Conservation (phyloP, 1,140 invertebrate species). For the Mactra quadrangularis region DNA sequence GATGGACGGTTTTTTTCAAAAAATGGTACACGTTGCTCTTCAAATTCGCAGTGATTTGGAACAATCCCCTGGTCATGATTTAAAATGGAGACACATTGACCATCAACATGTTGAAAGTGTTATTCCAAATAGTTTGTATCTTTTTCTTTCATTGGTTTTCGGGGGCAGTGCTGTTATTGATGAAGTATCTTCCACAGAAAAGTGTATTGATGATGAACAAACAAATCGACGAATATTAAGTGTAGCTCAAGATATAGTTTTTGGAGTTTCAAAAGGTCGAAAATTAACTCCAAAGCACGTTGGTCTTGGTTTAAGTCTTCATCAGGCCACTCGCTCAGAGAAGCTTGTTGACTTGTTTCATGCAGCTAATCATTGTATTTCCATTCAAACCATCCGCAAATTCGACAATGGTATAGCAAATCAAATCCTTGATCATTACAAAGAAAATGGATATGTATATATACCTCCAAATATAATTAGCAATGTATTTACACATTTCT, state of each 20-base stretch:
- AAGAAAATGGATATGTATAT: too few relatives aligned
- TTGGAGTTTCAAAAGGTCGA: conserved; percentile 37
- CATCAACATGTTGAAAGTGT: conserved; percentile 22
- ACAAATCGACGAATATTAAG: conserved; percentile 10
- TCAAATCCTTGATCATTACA: too few relatives aligned
- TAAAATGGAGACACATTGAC: conserved; percentile 4
- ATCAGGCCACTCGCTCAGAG: conserved; percentile 54
- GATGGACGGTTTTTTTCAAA: neutral
- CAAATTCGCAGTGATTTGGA: conserved; percentile 20
- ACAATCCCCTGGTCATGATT: conserved; percentile 9
- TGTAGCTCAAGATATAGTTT: conserved; percentile 53
- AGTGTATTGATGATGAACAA: neutral
- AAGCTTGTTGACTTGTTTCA: conserved; percentile 41
- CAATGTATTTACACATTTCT: too few relatives aligned
- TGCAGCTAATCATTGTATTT: conserved; percentile 52
- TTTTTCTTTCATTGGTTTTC: too few relatives aligned
- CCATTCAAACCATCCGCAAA: too few relatives aligned
- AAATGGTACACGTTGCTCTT: conserved; percentile 9
- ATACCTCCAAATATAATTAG: too few relatives aligned
- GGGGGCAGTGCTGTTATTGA: too few relatives aligned
- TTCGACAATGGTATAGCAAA: too few relatives aligned
- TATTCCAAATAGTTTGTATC: conserved; percentile 19
- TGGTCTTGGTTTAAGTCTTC: conserved; percentile 43
- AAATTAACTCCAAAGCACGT: conserved; percentile 58
- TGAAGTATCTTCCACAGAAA: conserved; percentile 3